Base-by-base conservation (phyloP, 2,797 vertebrate species). In the Oryzias sinensis region DNA sequence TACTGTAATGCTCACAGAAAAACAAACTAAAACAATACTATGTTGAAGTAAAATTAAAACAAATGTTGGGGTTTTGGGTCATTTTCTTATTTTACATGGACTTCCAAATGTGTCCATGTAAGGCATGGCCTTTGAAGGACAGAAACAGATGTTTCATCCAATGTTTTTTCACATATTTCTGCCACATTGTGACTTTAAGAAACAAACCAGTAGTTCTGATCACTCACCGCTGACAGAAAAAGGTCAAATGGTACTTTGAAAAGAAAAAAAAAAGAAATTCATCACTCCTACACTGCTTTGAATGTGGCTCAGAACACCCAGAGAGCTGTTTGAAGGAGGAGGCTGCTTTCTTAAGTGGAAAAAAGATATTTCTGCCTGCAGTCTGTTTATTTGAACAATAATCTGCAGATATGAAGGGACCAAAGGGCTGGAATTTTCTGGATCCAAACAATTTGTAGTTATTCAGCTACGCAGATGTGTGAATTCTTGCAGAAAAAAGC, bases 301-400 rank as follows among this genome's bases (percentile, higher is more conserved):
- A 69, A 68, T 49, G 46, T 59, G 62, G 42, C 25, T 50, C 50
- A 56, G 27, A 62, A 53, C 14, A 50, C n/a, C n/a, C 8, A 13
- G 11, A 6, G 42, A 53, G 33, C 33, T 4, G 25, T 62, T 43
- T 37, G n/a, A 41, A 56, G 44, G 51, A 60, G 51, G 22, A 46
- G 62, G 53, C 53, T 14, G 29, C 57, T 71, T 72, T 74, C 70
- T 66, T 64, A 66, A 66, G 68, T 50, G 56, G 54, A 56, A 55
- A 63, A 33, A 37, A 57, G 11, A 56, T 14, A 63, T 63, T 55
- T 73, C 33, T 25, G 14, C 50, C 37, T 24, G 11, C 37, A 17
- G 54, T 45, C 51, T 68, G 49, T 75, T 74, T 64, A 65, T 65
- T 70, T 49, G 42, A 43, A 74, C 54, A 65, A 63, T 66, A 63